Conservation (phyloP, 1,140 invertebrate genomes). For the Ectropis grisescens region DNA sequence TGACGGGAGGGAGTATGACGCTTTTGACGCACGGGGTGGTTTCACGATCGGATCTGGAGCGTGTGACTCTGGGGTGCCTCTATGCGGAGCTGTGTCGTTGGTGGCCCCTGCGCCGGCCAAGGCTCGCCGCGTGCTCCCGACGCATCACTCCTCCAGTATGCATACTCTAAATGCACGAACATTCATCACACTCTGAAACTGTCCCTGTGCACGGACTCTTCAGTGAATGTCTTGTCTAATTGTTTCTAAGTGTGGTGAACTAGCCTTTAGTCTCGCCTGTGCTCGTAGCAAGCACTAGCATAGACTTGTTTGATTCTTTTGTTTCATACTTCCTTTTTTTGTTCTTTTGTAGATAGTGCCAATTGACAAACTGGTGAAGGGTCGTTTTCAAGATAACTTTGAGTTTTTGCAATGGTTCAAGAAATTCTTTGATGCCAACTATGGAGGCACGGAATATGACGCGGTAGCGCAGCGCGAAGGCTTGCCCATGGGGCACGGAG, state of each 20-base stretch:
- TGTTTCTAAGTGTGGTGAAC: constrained; percentile 19
- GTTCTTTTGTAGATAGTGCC: constrained; percentile 85
- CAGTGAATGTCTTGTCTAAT: no score
- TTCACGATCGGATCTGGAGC: constrained; percentile 55
- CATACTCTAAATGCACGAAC: constrained; percentile 27
- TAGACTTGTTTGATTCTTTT: constrained; percentile 39
- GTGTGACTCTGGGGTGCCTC: constrained; percentile 52
- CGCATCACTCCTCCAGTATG: constrained; percentile 59
- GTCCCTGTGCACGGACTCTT: no score
- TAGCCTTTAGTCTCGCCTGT: constrained; percentile 1
- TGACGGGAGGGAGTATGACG: constrained; percentile 95
- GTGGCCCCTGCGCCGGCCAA: constrained; percentile 21
- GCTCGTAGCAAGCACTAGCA: constrained; percentile 20
- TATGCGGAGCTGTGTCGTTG: constrained; percentile 31
- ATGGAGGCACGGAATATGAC: constrained; percentile 93
- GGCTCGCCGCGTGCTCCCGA: constrained; percentile 29
- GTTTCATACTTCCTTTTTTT: constrained; percentile 60
- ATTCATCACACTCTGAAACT: constrained; percentile 16
- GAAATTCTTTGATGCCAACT: constrained; percentile 99
- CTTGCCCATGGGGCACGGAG: constrained; percentile 82
- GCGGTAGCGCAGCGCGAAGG: constrained; percentile 87
- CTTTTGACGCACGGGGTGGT: constrained; percentile 82
- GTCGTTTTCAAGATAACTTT: constrained; percentile 98
- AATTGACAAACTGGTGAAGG: constrained; percentile 92
- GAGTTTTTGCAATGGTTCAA: constrained; percentile 99